These are phyloP conservation scores for Drosophila nr. fundita DNA, from an alignment of 2,888 invertebrate species.

Conservation along the genomic window DNA sequence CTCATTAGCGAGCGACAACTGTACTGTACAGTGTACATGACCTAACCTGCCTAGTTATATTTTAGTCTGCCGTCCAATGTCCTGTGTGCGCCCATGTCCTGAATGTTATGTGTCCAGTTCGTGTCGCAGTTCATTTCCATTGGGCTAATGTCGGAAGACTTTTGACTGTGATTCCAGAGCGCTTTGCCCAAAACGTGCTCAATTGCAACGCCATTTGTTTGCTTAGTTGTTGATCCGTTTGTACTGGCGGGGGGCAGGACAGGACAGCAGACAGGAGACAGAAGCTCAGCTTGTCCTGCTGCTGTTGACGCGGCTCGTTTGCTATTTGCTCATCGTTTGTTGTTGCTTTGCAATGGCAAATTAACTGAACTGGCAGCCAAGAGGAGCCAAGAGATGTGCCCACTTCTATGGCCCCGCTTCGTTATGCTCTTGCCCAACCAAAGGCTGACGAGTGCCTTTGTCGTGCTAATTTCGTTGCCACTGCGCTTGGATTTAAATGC, in stretches of 20 bases:
- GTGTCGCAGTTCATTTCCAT: slow-evolving; percentile 78
- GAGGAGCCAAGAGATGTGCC: background rate
- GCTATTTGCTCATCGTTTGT: slow-evolving; percentile 74
- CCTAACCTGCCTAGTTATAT: slow-evolving; percentile 16
- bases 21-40: slow-evolving; percentile 17
- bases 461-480: slow-evolving; percentile 78
- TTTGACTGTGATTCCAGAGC: slow-evolving; percentile 52
- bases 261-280: slow-evolving; percentile 1
- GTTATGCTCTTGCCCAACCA: slow-evolving; percentile 4
- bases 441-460: slow-evolving; percentile 62
- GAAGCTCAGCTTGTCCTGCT: slow-evolving; percentile 23
- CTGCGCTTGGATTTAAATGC: slow-evolving; percentile 76
- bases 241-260: slow-evolving; percentile 20
- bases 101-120: slow-evolving; percentile 31
- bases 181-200: slow-evolving; percentile 79
- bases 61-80: slow-evolving; percentile 1
- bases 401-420: background rate
- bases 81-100: slow-evolving; percentile 3
- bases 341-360: slow-evolving; percentile 69
- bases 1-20: background rate
- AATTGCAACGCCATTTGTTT: slow-evolving; percentile 82
- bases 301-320: slow-evolving; percentile 58
- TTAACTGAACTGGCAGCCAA: slow-evolving; percentile 63
- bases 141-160: slow-evolving; percentile 47
- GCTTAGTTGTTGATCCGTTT: slow-evolving; percentile 74